These are phyloP conservation scores for Aramus guarauna DNA, from an alignment of 2,113 vertebrate species.

Conservation along the genomic window DNA sequence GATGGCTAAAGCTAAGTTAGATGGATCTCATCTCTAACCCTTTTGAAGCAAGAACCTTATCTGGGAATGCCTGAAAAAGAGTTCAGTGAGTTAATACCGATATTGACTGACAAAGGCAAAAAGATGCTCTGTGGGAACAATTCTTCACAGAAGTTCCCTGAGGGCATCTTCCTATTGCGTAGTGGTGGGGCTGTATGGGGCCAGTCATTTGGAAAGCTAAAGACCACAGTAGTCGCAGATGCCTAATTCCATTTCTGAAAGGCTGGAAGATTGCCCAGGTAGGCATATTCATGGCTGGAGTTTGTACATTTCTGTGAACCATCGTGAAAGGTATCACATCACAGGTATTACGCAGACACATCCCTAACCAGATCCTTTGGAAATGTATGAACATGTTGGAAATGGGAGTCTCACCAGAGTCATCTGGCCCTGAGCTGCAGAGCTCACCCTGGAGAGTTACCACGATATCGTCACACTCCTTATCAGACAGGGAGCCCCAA, in stretches of 20 bases:
- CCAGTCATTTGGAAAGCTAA: neutral
- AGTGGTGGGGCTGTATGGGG: neutral
- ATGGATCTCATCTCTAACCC: neutral
- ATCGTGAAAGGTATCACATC: neutral
- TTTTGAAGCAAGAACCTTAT: neutral
- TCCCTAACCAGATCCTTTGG: neutral
- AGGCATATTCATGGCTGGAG: neutral
- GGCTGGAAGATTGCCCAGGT: neutral
- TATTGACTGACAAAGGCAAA: neutral
- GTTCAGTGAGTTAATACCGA: neutral
- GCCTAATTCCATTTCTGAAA: neutral
- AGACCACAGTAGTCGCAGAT: too few species aligned
- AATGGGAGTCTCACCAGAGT: neutral
- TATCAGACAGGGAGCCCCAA: neutral
- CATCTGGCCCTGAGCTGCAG: neutral
- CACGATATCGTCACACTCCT: rapidly evolving
- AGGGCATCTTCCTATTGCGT: neutral
- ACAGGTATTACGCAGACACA: neutral
- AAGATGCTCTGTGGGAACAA: neutral
- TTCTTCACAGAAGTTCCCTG: neutral
- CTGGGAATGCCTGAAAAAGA: neutral
- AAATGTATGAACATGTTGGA: neutral
- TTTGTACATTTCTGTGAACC: neutral
- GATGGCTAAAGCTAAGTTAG: neutral
- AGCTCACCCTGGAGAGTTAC: neutral